Evolutionary conservation across 2,888 invertebrate species (phyloP), one percentile per base, ranked within the genome.

Genomic region (Tanaodytes sp.): DNA sequence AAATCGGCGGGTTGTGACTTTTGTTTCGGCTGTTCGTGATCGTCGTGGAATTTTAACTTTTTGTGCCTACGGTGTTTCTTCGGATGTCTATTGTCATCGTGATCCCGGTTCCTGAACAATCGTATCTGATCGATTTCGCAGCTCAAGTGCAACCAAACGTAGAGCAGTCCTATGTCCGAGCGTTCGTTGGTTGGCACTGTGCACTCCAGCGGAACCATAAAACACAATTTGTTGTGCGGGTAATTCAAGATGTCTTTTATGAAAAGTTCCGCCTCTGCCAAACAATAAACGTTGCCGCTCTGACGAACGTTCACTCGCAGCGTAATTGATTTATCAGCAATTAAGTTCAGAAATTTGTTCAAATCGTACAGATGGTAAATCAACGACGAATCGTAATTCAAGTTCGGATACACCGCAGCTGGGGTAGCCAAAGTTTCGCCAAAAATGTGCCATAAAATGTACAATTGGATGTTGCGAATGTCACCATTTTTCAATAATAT

Each of bases 171-270:
- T 8, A 82, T 78, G 55, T 74, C 74, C 14, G 52, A 45, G 8
- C 71, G 73, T 1, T 58, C 48, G 15, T 73, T 68, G 31, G 72
- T 68, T 2, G 76, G 54, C 5, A 74, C 46, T 6, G 71, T 46
- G 40, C 79, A 75, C n/a, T 76, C 75, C 37, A 82, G 69, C 2
- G 80, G 75, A 0, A 73, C 72, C 1, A 79, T 71, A 16, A 80
- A 82, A 33, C 79, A 77, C 20, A 81, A 51, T 42, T 83, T 82
- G 52, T 79, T 82, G 49, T 81, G 79, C 0, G 83, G 82, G 73
- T 81, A 79, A 62, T 80, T 76, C 9, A 83, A 54, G 23, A 82
- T 79, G 40, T 82, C 79, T 43, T 77, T 76, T 51, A 82, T 67
- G 57, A 73, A 74, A 2, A 82, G 71, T 49, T 76, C 77, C 1